phyloP scores from a whole-genome alignment of 2,113 vertebrate genomes.

The Cinclus cinclus region DNA sequence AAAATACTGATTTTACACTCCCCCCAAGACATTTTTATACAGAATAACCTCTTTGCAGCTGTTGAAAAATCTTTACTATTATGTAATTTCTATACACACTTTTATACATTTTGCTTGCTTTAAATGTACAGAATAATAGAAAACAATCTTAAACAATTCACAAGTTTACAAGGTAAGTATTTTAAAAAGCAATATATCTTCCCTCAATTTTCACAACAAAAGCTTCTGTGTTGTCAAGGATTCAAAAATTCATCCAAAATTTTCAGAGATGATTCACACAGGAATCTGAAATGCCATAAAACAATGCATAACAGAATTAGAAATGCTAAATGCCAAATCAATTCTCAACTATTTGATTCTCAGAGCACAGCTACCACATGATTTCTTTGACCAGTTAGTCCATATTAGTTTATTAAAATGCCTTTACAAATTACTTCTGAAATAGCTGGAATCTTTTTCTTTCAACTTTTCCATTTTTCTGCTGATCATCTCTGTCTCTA shows the following conservation, averaged over 20 bases:
- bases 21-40: neutral
- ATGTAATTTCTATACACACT: neutral
- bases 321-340: neutral
- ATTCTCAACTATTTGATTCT: neutral
- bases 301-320: neutral
- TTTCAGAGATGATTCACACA: constrained; percentile 82
- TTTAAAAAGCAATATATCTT: neutral
- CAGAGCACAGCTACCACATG: neutral
- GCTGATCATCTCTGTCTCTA: neutral
- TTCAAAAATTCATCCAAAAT: constrained; percentile 81
- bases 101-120: constrained; percentile 12
- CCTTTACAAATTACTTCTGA: neutral
- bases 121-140: neutral
- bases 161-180: neutral
- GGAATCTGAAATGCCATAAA: constrained; percentile 73
- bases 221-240: constrained; percentile 24
- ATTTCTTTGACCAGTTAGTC: neutral
- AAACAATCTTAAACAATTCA: neutral
- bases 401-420: neutral
- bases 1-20: neutral
- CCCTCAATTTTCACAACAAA: neutral
- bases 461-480: neutral
- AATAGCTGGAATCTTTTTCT: neutral
- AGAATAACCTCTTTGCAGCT: neutral
- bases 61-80: neutral